A percentile compares a stretch with the other conserved stretches of the same genome.
Conservation (phyloP, 1,140 invertebrate genomes). For the Bombus affinis region DNA sequence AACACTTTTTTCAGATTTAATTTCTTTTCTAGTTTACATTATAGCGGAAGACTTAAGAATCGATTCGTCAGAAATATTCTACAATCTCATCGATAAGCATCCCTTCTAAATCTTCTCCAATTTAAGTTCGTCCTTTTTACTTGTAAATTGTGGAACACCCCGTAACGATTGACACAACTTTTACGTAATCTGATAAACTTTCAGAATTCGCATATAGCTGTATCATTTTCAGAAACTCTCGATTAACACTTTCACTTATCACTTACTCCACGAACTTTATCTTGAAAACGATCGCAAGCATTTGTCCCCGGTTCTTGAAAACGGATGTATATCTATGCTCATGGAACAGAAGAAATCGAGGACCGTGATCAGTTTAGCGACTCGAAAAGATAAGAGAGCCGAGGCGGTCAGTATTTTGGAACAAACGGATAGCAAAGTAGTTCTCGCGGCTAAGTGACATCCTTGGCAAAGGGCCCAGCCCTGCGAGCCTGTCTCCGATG, state of each 20-base stretch:
- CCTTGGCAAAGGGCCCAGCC: slow-evolving; percentile 71
- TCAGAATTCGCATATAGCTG: too few species aligned
- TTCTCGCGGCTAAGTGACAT: slow-evolving; percentile 67
- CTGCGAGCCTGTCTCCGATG: slow-evolving; percentile 56
- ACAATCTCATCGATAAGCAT: too few species aligned
- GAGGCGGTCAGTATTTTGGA: slow-evolving; percentile 49
- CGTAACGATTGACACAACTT: too few species aligned
- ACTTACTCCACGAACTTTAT: too few species aligned
- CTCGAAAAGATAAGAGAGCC: slow-evolving; percentile 45
- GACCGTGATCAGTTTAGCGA: slow-evolving; percentile 30
- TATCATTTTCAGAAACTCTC: too few species aligned
- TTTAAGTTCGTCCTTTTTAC: too few species aligned
- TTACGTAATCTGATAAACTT: too few species aligned
- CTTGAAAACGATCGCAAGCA: too few species aligned
- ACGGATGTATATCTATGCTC: not conserved
- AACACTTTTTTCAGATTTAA: not conserved
- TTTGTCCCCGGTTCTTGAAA: not conserved
- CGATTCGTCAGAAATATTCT: too few species aligned
- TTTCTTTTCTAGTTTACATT: not conserved
- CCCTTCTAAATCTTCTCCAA: too few species aligned
- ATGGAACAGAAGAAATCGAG: not conserved
- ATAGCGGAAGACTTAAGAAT: not conserved
- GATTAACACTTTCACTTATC: too few species aligned
- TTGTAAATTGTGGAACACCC: too few species aligned
- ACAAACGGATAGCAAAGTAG: slow-evolving; percentile 58